phyloP scores from a whole-genome alignment of 2,888 invertebrate species.

The Lymantria monacha region DNA sequence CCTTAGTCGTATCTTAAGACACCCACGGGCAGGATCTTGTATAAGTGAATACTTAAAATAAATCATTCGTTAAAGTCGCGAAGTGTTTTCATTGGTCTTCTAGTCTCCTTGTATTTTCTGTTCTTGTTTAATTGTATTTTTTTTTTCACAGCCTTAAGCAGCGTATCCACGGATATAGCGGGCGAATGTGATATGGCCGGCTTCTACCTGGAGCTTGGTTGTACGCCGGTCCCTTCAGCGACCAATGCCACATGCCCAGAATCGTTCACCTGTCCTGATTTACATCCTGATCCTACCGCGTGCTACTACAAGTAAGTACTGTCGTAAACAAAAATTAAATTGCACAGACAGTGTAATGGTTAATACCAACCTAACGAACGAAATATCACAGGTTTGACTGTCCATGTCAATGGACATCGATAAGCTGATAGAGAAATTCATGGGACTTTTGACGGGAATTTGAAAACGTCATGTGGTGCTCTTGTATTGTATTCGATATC shows the following conservation, averaged over 20 bases:
- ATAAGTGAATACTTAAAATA: no score
- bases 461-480: no score
- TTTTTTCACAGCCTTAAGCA: conserved; percentile 42
- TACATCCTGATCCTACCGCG: conserved; percentile 62
- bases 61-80: no score
- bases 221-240: conserved; percentile 42
- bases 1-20: no score
- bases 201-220: conserved; percentile 69
- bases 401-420: neutral
- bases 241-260: conserved; percentile 56
- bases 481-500: no score
- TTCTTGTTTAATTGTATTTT: neutral
- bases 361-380: neutral
- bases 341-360: no score
- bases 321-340: neutral
- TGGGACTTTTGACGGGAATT: no score
- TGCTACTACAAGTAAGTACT: conserved; percentile 63
- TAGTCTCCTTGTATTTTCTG: no score
- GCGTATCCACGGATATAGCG: conserved; percentile 48
- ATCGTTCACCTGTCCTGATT: conserved; percentile 61
- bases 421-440: no score
- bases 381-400: neutral
- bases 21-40: no score
- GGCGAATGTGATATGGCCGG: conserved; percentile 64
- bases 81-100: no score